A percentile compares a stretch with the other conserved stretches of the same genome.
Conservation (phyloP, 2,797 vertebrate species). For the Pipistrellus kuhlii region DNA sequence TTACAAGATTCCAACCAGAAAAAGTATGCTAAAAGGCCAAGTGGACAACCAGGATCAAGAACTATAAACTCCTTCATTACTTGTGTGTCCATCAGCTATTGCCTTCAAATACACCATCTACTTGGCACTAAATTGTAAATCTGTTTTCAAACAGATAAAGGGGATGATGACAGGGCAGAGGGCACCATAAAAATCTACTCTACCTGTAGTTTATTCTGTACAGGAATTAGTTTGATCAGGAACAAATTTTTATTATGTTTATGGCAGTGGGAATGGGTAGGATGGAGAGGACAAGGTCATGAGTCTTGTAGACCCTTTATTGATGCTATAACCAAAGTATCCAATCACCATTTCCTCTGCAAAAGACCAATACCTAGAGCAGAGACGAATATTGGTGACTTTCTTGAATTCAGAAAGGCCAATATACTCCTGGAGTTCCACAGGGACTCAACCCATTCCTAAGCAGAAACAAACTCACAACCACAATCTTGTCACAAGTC, state of each 20-base stretch:
- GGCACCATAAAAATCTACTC: background rate
- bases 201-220: background rate
- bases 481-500: background rate
- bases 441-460: background rate
- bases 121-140: slow-evolving; percentile 30
- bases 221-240: background rate
- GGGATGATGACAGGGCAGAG: background rate
- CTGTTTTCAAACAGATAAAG: background rate
- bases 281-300: background rate
- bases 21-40: background rate
- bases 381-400: background rate
- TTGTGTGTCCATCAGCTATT: background rate
- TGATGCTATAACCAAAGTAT: background rate
- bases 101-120: slow-evolving; percentile 19
- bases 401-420: slow-evolving; percentile 13
- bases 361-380: background rate
- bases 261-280: no score
- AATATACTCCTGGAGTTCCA: background rate
- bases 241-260: background rate
- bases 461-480: background rate
- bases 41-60: background rate
- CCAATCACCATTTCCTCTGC: background rate
- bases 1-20: background rate
- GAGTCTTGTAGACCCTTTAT: background rate
- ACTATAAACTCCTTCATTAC: background rate